Conservation (phyloP, 2,113 vertebrate species). For the Chelonoidis abingdonii region DNA sequence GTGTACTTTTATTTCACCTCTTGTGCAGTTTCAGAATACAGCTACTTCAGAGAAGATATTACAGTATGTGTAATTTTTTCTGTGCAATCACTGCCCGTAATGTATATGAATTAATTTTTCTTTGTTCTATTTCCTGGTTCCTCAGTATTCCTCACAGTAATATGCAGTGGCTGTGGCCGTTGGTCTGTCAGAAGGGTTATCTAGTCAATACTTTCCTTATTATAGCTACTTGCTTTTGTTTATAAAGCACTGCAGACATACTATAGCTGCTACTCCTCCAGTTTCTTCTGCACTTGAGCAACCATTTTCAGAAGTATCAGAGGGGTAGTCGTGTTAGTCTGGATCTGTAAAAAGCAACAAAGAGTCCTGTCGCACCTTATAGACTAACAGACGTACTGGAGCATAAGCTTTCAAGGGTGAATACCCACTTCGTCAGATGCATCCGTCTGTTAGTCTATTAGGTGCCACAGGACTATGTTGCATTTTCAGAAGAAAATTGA, state of each 20-base stretch:
- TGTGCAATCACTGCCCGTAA: neutral
- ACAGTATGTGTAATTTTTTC: neutral
- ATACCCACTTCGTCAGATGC: no score
- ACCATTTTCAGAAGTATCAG: neutral
- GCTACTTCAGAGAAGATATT: constrained; percentile 21
- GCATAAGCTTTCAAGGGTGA: no score
- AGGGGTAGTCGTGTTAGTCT: no score
- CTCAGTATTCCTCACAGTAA: neutral
- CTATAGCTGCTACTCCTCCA: neutral
- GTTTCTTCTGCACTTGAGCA: neutral
- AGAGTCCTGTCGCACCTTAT: no score
- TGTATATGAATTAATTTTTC: neutral
- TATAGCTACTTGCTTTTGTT: neutral
- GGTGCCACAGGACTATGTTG: no score
- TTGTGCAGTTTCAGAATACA: constrained; percentile 36
- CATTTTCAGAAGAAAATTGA: neutral
- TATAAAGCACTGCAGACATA: neutral
- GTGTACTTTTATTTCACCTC: constrained; percentile 25
- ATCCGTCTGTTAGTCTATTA: no score
- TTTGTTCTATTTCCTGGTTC: neutral
- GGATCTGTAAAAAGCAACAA: no score
- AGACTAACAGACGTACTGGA: no score
- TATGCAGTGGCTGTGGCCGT: neutral
- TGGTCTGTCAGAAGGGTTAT: neutral
- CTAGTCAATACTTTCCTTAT: neutral